Conservation (phyloP, 2,113 vertebrate genomes). For the Hippocampus zosterae region DNA sequence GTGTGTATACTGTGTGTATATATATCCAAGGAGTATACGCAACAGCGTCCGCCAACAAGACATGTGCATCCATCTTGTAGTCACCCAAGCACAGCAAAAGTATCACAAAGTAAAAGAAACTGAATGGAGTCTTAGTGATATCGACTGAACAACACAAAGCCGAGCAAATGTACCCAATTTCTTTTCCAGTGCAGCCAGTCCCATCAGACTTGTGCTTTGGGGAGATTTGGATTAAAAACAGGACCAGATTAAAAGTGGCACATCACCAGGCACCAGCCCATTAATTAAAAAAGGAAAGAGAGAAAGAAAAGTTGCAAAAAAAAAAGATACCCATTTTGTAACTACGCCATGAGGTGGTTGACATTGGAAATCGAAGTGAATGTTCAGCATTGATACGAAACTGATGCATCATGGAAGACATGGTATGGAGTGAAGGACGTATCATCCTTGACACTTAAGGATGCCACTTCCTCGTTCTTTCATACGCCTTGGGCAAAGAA, state of each 20-base stretch:
- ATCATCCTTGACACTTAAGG: slow-evolving; percentile 62
- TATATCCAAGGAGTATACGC: background rate
- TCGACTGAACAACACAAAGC: slow-evolving; percentile 33
- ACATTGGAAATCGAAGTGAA: slow-evolving; percentile 31
- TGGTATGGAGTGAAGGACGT: slow-evolving; percentile 54
- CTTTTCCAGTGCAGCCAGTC: slow-evolving; percentile 30
- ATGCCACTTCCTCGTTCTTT: slow-evolving; percentile 60
- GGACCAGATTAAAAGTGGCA: slow-evolving; percentile 42
- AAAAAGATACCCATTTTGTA: slow-evolving; percentile 17
- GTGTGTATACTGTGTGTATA: too few species aligned
- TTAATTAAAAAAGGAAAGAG: background rate
- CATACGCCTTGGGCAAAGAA: slow-evolving; percentile 48
- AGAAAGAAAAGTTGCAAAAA: slow-evolving; percentile 18
- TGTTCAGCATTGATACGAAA: slow-evolving; percentile 48
- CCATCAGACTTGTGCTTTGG: slow-evolving; percentile 31
- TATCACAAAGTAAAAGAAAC: background rate
- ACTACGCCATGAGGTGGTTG: slow-evolving; percentile 5
- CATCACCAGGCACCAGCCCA: slow-evolving; percentile 21
- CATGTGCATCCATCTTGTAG: slow-evolving; percentile 8
- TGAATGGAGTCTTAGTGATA: slow-evolving; percentile 17
- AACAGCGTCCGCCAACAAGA: background rate
- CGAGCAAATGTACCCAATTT: slow-evolving; percentile 12
- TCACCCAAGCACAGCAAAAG: slow-evolving; percentile 12
- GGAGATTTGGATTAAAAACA: slow-evolving; percentile 45
- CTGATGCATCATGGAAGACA: slow-evolving; percentile 52